Base-by-base conservation (phyloP, 2,888 invertebrate genomes). In the Melanchra persicariae region DNA sequence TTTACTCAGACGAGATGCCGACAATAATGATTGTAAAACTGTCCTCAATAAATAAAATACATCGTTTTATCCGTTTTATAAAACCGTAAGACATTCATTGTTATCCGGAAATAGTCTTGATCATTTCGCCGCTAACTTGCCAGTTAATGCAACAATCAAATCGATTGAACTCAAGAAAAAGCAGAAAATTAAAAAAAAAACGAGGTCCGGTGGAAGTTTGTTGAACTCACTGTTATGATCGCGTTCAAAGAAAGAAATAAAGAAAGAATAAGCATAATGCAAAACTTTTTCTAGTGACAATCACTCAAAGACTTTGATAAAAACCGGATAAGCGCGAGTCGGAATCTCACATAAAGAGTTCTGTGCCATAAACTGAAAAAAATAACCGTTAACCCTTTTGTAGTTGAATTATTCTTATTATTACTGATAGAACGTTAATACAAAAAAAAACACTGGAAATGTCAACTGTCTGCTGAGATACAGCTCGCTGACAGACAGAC, bases 111-210 rank as follows among this genome's bases (percentile, higher is more conserved):
- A 68, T 80, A 64, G 74, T 64, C 12, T 52, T 30, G 26, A 60
- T 64, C 37, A 67, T 55, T 79, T 67, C 54, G 6, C 51, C 52
- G 37, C 52, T 61, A 77, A 61, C 55, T 75, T 17, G 12, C 43
- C 47, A 68, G 60, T 40, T 52, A 65, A 61, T 60, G 22, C 52
- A 74, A 74, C 59, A 81, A 76, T 63, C 37, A 64, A 77, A 79
- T 81, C 66, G 60, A 77, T 62, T 71, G 49, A 61, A 67, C 49
- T 51, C 26, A 61, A 66, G 51, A 55, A 17, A 34, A 74, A 47
- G 58, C 65, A 40, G 57, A 76, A 47, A 59, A 62, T 71, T 58
- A 49, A 70, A 68, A 79, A 63, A 66, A 26, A 24, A 10, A 2
- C 17, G n/a, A 24, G n/a, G 30, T 40, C 47, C 70, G 45, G 15